phyloP scores from a whole-genome alignment of 2,888 invertebrate species.

The Ectropis crepuscularia region DNA sequence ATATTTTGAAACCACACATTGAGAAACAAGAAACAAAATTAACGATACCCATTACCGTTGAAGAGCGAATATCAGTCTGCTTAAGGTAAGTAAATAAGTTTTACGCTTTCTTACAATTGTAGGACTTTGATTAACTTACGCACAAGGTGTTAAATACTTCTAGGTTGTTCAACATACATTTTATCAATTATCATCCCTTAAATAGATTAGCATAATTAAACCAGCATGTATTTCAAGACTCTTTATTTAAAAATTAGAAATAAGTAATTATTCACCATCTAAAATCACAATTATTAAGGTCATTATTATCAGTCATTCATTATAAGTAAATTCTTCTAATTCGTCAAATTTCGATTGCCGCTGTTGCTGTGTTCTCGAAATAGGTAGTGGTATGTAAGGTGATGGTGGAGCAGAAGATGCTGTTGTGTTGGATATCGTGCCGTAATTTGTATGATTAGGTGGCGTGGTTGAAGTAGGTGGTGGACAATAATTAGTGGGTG shows the following conservation, averaged over 20 bases:
- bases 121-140: slow-evolving; percentile 15
- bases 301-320: slow-evolving; percentile 16
- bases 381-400: slow-evolving; percentile 32
- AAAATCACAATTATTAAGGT: slow-evolving; percentile 17
- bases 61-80: slow-evolving; percentile 39
- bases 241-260: slow-evolving; percentile 7
- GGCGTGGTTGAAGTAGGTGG: slow-evolving; percentile 24
- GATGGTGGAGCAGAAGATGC: slow-evolving; percentile 26
- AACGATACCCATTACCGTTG: slow-evolving; percentile 37
- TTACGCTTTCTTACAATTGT: slow-evolving; percentile 24
- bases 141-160: slow-evolving; percentile 19
- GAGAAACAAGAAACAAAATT: slow-evolving; percentile 36
- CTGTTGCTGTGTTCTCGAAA: slow-evolving; percentile 30
- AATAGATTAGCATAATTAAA: slow-evolving; percentile 20
- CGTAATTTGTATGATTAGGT: slow-evolving; percentile 21
- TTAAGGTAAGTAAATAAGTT: slow-evolving; percentile 28
- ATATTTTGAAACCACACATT: slow-evolving; percentile 34
- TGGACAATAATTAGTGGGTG: slow-evolving; percentile 30
- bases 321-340: background rate
- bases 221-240: slow-evolving; percentile 14
- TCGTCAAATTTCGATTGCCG: slow-evolving; percentile 15
- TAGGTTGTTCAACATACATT: slow-evolving; percentile 18
- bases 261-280: slow-evolving; percentile 10
- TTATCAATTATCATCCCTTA: slow-evolving; percentile 18
- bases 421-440: slow-evolving; percentile 24